Base-by-base conservation (phyloP, 2,113 vertebrate genomes). In the Oryzias celebensis region DNA sequence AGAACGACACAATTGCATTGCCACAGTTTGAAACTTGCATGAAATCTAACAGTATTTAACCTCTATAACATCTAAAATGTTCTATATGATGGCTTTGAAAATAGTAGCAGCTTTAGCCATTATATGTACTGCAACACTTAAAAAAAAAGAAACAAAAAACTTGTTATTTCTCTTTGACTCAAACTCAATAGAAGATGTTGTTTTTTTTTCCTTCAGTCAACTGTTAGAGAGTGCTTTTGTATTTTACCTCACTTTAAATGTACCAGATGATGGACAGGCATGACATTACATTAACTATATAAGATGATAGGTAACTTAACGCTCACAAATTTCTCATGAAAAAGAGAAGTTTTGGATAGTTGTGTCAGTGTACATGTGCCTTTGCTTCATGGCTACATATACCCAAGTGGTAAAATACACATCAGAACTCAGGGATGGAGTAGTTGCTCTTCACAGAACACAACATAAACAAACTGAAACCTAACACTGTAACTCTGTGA, bases 381-480 rank as follows among this genome's bases (percentile, higher is more conserved):
- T 14, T 43, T 26, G 51, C 20, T 72, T 57, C 20, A 16, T 70
- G 59, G 41, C 20, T 49, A 46, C 16, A 65, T 50, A 28, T 15
- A 17, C 17, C 7, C 1, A 5, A 41, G 56, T 17, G 46, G 42
- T 31, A 46, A 3, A 23, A 20, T 62, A 56, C 45, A 10, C 55
- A 63, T 7, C 41, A 59, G 7, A 71, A 58, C 1, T 7, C n/a
- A 5, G 26, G 50, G 42, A 73, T 51, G 62, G 52, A 16, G n/a
- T 44, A 12, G 48, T 46, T 50, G 52, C 73, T 66, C 73, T 84
- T 72, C 7, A 16, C 20, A 65, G 66, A 78, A 51, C 14, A 31
- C 47, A 72, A 74, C 60, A 68, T 82, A 68, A 86, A 87, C 77
- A 83, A 71, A 78, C 60, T 76, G 77, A 75, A 85, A 87, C 78